Percentiles rank a stretch among this genome's conserved stretches.
Conservation (phyloP, 2,797 vertebrate species). For the Characodon lateralis region DNA sequence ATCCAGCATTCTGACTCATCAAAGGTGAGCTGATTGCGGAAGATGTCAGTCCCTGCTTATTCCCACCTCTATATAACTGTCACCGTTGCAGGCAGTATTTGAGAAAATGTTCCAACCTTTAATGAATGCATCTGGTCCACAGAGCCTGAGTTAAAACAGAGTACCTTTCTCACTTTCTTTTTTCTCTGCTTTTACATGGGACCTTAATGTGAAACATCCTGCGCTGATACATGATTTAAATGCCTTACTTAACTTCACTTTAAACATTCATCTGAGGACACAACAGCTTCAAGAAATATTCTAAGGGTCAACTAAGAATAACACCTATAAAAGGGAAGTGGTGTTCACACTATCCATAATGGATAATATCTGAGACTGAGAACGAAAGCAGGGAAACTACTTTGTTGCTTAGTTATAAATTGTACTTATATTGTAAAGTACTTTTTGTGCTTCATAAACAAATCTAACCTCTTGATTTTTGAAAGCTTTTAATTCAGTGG, state of each 20-base stretch:
- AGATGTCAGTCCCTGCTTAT: not conserved
- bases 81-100: not conserved
- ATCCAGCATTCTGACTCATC: conserved; percentile 11
- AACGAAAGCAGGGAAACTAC: too few relatives aligned
- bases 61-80: not conserved
- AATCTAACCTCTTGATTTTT: not conserved
- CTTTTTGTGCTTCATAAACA: too few relatives aligned
- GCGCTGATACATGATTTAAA: conserved; percentile 35
- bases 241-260: conserved; percentile 5
- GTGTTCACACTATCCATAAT: too few relatives aligned
- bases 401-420: too few relatives aligned
- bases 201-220: not conserved
- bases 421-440: too few relatives aligned
- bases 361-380: too few relatives aligned
- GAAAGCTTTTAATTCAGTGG: too few relatives aligned
- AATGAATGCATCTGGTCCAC: not conserved
- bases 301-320: not conserved
- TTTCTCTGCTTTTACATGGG: not conserved
- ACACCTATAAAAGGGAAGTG: not conserved
- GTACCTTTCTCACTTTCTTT: not conserved
- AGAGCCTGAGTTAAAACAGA: not conserved
- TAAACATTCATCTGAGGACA: conserved; percentile 17
- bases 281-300: not conserved
- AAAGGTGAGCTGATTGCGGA: conserved; percentile 25
- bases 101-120: not conserved